These are phyloP conservation scores for Acrobasis consociella DNA, from an alignment of 2,888 invertebrate species.

Conservation along the genomic window DNA sequence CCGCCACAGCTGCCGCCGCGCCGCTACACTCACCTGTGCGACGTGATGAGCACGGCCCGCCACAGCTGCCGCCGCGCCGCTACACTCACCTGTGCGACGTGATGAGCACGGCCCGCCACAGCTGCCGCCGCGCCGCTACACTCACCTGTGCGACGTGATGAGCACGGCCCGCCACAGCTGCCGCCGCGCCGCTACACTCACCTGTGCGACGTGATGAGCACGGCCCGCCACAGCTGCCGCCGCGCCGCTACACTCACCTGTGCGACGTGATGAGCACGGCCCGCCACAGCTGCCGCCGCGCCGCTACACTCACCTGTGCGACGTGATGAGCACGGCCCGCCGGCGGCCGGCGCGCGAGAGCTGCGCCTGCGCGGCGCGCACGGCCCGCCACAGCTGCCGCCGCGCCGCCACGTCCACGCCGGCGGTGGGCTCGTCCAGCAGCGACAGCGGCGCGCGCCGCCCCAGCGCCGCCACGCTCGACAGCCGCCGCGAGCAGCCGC, in stretches of 20 bases:
- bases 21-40: slow-evolving; percentile 88
- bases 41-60: slow-evolving; percentile 86
- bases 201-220: slow-evolving; percentile 71
- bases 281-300: slow-evolving; percentile 62
- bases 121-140: slow-evolving; percentile 67
- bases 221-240: slow-evolving; percentile 85
- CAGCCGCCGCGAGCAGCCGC: slow-evolving; percentile 87
- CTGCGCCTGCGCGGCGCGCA: slow-evolving; percentile 61
- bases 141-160: slow-evolving; percentile 87
- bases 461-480: slow-evolving; percentile 44
- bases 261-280: slow-evolving; percentile 87
- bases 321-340: slow-evolving; percentile 85
- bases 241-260: slow-evolving; percentile 86
- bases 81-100: slow-evolving; percentile 87
- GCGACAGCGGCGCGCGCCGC: slow-evolving; percentile 84
- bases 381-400: slow-evolving; percentile 85
- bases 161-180: slow-evolving; percentile 80
- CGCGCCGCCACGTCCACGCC: slow-evolving; percentile 88
- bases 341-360: slow-evolving; percentile 58
- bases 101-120: slow-evolving; percentile 93
- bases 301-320: slow-evolving; percentile 88
- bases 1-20: slow-evolving; percentile 85
- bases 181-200: slow-evolving; percentile 53
- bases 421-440: slow-evolving; percentile 89
- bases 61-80: slow-evolving; percentile 85